phyloP scores from a whole-genome alignment of 2,113 vertebrate species.

The Pygoscelis antarcticus region DNA sequence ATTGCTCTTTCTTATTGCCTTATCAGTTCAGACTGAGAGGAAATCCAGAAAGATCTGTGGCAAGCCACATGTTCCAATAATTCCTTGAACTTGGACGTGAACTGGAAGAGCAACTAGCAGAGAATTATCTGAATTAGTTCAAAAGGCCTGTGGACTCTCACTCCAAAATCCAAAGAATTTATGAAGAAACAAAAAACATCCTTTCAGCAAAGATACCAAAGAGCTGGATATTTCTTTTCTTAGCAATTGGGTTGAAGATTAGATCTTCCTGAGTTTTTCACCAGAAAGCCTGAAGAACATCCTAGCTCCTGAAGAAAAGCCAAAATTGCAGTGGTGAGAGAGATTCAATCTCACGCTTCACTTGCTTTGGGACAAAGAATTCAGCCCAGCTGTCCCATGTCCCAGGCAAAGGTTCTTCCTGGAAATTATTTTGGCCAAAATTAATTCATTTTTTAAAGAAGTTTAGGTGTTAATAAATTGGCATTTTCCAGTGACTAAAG shows the following conservation, averaged over 20 bases:
- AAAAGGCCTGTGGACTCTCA: neutral
- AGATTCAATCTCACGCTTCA: neutral
- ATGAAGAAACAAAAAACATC: neutral
- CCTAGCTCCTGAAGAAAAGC: neutral
- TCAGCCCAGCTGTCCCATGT: neutral
- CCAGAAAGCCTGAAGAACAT: neutral
- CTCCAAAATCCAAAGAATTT: neutral
- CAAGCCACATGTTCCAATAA: neutral
- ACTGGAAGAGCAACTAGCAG: neutral
- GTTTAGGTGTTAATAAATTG: neutral
- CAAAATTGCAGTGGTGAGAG: neutral
- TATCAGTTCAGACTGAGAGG: neutral
- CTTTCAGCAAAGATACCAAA: neutral
- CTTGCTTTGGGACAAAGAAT: neutral
- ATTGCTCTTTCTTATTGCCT: neutral
- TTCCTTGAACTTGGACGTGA: neutral
- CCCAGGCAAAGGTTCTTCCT: neutral
- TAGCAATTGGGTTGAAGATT: neutral
- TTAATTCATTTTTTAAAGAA: neutral
- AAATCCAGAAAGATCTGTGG: neutral
- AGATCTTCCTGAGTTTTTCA: neutral
- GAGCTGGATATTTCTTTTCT: neutral
- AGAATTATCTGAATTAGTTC: neutral
- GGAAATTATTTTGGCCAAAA: neutral
- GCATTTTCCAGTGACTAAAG: neutral